These are phyloP conservation scores for Elanoides forficatus DNA, from an alignment of 2,113 vertebrate species.

Conservation along the genomic window DNA sequence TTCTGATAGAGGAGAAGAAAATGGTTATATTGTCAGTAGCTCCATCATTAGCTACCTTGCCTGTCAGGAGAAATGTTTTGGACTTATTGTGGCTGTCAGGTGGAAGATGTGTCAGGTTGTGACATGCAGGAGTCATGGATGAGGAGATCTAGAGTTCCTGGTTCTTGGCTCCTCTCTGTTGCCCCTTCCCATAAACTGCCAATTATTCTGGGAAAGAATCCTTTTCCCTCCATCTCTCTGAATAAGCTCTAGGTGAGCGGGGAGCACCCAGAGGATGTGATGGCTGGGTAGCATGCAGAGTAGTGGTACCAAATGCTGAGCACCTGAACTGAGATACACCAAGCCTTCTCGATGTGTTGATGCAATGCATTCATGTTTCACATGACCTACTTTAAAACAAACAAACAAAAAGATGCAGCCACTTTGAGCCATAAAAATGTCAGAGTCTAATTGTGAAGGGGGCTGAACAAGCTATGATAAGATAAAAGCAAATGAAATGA, in stretches of 20 bases:
- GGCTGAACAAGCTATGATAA: constrained; percentile 1
- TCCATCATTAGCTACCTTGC: background rate
- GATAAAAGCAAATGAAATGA: constrained; percentile 37
- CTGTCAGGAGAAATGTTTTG: background rate
- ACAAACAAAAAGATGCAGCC: background rate
- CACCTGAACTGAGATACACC: background rate
- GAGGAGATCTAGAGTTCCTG: background rate
- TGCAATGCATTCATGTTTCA: background rate
- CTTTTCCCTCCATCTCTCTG: background rate
- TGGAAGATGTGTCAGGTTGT: background rate
- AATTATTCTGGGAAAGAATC: background rate
- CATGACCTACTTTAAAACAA: background rate
- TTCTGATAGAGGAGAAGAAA: background rate
- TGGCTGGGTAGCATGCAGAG: background rate
- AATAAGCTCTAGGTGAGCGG: background rate
- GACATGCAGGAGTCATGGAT: background rate
- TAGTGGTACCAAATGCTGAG: background rate
- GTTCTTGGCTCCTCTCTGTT: background rate
- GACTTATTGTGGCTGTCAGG: background rate
- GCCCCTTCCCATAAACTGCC: background rate
- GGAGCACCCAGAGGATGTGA: background rate
- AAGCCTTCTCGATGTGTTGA: background rate
- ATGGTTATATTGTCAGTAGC: background rate
- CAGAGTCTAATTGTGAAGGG: constrained; percentile 6
- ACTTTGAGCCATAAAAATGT: constrained; percentile 12